Evolutionary conservation across 2,888 invertebrate species (phyloP).

Genomic region (Trachelus iudaicus): DNA sequence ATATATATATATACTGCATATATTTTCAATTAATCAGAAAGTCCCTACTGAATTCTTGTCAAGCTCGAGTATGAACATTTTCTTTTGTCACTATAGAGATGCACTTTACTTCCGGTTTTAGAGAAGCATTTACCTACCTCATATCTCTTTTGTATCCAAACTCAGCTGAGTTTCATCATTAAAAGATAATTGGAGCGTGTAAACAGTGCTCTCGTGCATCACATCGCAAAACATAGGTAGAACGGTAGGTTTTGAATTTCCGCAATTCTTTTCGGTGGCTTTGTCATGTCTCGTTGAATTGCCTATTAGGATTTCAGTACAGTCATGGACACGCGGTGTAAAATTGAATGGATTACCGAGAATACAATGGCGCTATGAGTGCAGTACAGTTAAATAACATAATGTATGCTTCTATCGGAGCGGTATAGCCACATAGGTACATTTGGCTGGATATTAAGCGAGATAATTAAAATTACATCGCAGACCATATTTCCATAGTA

Average conservation of each 20-base stretch:
- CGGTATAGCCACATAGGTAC: background rate
- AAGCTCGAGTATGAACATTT: background rate
- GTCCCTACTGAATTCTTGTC: background rate
- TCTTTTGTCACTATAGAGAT: background rate
- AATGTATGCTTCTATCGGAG: background rate
- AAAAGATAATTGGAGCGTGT: background rate
- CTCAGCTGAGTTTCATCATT: background rate
- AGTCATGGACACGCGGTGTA: background rate
- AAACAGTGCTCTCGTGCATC: background rate
- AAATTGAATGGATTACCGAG: background rate
- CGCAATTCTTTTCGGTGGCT: background rate
- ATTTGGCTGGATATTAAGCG: background rate
- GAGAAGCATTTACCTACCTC: background rate
- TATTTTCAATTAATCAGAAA: background rate
- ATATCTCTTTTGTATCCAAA: background rate
- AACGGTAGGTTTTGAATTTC: background rate
- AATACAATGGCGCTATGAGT: background rate
- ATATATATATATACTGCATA: background rate
- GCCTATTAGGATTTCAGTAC: background rate
- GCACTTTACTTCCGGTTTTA: background rate
- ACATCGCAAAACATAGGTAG: background rate
- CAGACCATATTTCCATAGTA: constrained; percentile 1
- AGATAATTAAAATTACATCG: constrained; percentile 4
- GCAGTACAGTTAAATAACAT: background rate
- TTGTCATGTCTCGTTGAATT: background rate